A percentile compares a stretch with the other conserved stretches of the same genome.
phyloP scores from a whole-genome alignment of 2,797 vertebrate genomes.

The Pangasius sanitwongsei region DNA sequence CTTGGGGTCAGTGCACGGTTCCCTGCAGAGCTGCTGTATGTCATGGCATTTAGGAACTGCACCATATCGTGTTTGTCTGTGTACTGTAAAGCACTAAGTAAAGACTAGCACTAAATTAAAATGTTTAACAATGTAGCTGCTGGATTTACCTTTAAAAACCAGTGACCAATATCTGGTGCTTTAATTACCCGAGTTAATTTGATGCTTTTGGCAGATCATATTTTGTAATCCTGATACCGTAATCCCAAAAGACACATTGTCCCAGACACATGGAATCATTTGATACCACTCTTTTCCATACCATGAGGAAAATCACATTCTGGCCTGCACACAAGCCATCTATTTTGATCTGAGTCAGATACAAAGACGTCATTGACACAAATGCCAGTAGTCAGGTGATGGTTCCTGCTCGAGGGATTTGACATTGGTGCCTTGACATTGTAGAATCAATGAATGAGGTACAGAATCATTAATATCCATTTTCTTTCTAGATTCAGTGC shows the following conservation, averaged over 20 bases:
- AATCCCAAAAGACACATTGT: slow-evolving; percentile 12
- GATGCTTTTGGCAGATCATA: not conserved
- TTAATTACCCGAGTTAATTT: not conserved
- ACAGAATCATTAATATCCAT: not conserved
- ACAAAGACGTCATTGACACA: slow-evolving; percentile 40
- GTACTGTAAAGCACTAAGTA: not conserved
- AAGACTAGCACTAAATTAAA: not conserved
- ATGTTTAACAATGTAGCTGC: not conserved
- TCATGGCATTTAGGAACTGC: slow-evolving; percentile 31
- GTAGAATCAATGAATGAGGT: not conserved
- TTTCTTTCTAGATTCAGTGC: not conserved
- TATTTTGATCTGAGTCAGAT: slow-evolving; percentile 32
- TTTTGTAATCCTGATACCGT: not conserved
- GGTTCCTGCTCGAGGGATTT: slow-evolving; percentile 25
- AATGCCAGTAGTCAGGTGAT: slow-evolving; percentile 38
- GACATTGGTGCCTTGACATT: slow-evolving; percentile 29
- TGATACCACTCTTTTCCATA: not conserved
- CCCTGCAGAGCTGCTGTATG: slow-evolving; percentile 11
- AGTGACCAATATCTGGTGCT: not conserved
- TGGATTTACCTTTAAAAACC: not conserved
- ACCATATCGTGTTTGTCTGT: not conserved
- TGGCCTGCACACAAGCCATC: slow-evolving; percentile 27
- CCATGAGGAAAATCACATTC: slow-evolving; percentile 23
- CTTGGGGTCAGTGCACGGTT: slow-evolving; percentile 5
- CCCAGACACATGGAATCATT: slow-evolving; percentile 26